phyloP scores from a whole-genome alignment of 2,888 invertebrate species.

The Melinaea menophilus region DNA sequence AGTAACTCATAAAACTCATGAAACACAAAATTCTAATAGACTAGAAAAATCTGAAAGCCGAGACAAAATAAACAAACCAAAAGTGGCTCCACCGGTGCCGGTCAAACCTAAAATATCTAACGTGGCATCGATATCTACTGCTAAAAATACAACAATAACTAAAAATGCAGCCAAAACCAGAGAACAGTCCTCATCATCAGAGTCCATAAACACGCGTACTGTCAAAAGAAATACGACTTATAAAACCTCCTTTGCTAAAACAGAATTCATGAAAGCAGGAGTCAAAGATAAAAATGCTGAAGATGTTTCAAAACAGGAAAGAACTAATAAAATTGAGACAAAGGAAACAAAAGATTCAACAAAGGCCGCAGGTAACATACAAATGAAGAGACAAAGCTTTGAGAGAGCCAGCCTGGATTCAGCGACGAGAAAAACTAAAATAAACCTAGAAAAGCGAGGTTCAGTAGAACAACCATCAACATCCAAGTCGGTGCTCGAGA shows the following conservation, averaged over 20 bases:
- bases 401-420: slow-evolving; percentile 74
- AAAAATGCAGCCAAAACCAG: slow-evolving; percentile 40
- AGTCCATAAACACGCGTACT: slow-evolving; percentile 52
- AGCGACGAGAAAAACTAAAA: slow-evolving; percentile 60
- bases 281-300: slow-evolving; percentile 37
- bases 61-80: slow-evolving; percentile 62
- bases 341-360: slow-evolving; percentile 35
- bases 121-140: slow-evolving; percentile 42
- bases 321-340: slow-evolving; percentile 29
- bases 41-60: slow-evolving; percentile 34
- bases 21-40: slow-evolving; percentile 30
- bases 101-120: slow-evolving; percentile 76
- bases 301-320: slow-evolving; percentile 20
- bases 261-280: slow-evolving; percentile 48
- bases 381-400: slow-evolving; percentile 67
- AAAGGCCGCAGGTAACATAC: slow-evolving; percentile 54
- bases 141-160: slow-evolving; percentile 39
- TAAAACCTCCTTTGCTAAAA: slow-evolving; percentile 46
- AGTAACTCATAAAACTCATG: slow-evolving; percentile 35
- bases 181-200: slow-evolving; percentile 51
- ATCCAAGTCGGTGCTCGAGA: slow-evolving; percentile 67
- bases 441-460: slow-evolving; percentile 46
- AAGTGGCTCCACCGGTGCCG: slow-evolving; percentile 81
- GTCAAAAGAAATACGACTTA: slow-evolving; percentile 52
- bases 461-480: slow-evolving; percentile 57